These are phyloP conservation scores for Octomys mimax DNA, from an alignment of 2,797 vertebrate species.

Conservation along the genomic window DNA sequence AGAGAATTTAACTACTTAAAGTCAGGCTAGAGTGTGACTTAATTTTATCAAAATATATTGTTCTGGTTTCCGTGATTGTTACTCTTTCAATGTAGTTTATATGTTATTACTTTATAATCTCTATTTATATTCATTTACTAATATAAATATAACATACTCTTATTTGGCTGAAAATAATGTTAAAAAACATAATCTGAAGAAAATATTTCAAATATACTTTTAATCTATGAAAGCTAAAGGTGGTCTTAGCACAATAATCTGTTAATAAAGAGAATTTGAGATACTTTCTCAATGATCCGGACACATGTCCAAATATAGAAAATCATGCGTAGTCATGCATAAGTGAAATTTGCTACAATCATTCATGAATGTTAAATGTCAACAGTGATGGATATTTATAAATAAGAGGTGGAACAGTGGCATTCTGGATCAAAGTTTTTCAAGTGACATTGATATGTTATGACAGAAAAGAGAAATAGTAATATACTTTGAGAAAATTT, in stretches of 20 bases:
- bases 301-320: conserved; percentile 70
- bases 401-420: conserved; percentile 75
- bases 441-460: conserved; percentile 78
- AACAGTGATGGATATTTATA: conserved; percentile 77
- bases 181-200: conserved; percentile 1
- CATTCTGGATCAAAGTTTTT: conserved; percentile 82
- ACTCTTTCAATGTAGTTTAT: not conserved
- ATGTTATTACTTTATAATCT: not conserved
- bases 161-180: not conserved
- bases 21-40: not conserved
- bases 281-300: conserved; percentile 56
- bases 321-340: conserved; percentile 74
- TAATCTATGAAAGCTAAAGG: conserved; percentile 37
- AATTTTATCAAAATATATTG: not conserved
- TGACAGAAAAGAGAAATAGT: conserved; percentile 79
- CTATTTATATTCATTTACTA: not conserved
- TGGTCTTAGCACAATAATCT: conserved; percentile 38
- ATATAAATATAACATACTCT: not conserved
- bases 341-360: conserved; percentile 73
- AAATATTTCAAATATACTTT: not conserved
- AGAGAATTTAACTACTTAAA: not conserved
- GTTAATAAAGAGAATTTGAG: conserved; percentile 12
- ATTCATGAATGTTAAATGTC: conserved; percentile 79
- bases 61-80: not conserved
- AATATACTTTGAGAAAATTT: conserved; percentile 71